A percentile compares a stretch with the other conserved stretches of the same genome.
Evolutionary conservation across 2,113 vertebrate species (phyloP).

Genomic region (Lepus americanus): DNA sequence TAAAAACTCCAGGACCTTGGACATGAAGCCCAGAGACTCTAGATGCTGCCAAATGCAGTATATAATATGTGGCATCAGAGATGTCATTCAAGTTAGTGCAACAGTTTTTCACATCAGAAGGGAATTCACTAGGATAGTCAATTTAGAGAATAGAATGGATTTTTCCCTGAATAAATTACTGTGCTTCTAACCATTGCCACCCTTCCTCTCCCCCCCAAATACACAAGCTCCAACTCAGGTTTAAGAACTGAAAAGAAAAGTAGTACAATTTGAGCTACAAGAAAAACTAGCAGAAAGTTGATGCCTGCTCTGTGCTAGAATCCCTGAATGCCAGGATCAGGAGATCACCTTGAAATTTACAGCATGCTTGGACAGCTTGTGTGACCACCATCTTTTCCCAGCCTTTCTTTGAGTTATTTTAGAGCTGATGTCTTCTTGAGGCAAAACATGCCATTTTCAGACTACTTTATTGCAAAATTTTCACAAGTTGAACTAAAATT

Average conservation of each 20-base stretch:
- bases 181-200: not conserved
- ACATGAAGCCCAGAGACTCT: constrained; percentile 7
- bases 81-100: not conserved
- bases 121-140: not conserved
- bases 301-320: not conserved
- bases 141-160: constrained; percentile 18
- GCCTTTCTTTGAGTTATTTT: not conserved
- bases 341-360: not conserved
- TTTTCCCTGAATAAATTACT: constrained; percentile 40
- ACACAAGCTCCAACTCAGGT: not conserved
- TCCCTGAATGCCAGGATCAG: not conserved
- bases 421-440: not conserved
- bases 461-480: not conserved
- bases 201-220: not conserved
- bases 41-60: not conserved
- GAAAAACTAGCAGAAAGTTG: not conserved
- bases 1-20: not conserved
- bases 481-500: not conserved
- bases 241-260: constrained; percentile 32
- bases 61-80: not conserved
- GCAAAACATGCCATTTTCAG: not conserved
- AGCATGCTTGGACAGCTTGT: not conserved
- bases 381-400: not conserved
- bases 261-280: not conserved
- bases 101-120: not conserved